phyloP scores from a whole-genome alignment of 2,113 vertebrate genomes.

The Hystrix cristata region DNA sequence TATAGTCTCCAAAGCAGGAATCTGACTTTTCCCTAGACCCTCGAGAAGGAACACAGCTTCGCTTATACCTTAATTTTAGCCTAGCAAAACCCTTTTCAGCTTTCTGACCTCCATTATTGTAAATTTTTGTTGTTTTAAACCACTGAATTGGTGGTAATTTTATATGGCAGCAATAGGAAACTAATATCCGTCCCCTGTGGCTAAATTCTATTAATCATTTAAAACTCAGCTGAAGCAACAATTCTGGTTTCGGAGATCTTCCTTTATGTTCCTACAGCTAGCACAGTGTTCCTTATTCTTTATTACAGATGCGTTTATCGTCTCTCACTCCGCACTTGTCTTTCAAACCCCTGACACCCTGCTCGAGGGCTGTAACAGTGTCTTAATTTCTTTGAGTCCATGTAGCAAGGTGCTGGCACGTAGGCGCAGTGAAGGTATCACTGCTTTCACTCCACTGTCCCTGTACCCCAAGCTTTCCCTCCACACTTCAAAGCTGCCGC shows the following conservation, averaged over 20 bases:
- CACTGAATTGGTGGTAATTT: conserved; percentile 39
- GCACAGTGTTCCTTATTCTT: not conserved
- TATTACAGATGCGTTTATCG: not conserved
- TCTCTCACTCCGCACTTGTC: not conserved
- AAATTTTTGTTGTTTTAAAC: conserved; percentile 22
- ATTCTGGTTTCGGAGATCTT: not conserved
- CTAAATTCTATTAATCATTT: conserved; percentile 48
- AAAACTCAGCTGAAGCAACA: not conserved
- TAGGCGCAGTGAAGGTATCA: not conserved
- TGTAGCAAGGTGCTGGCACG: not conserved
- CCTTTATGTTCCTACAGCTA: not conserved
- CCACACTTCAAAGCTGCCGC: not conserved
- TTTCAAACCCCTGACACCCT: not conserved
- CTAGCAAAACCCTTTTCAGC: not conserved
- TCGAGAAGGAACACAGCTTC: not conserved
- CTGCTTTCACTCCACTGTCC: not conserved
- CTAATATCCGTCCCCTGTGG: not conserved
- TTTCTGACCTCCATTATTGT: not conserved
- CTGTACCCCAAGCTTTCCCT: not conserved
- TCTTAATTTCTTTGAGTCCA: not conserved
- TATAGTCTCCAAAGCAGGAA: not conserved
- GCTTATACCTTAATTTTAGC: not conserved
- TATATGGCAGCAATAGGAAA: not conserved
- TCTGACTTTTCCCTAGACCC: not conserved
- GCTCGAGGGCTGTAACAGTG: not conserved